Evolutionary conservation across 2,797 vertebrate genomes (phyloP), one percentile per base, ranked within the genome.

Genomic region (Aldrovandia affinis): DNA sequence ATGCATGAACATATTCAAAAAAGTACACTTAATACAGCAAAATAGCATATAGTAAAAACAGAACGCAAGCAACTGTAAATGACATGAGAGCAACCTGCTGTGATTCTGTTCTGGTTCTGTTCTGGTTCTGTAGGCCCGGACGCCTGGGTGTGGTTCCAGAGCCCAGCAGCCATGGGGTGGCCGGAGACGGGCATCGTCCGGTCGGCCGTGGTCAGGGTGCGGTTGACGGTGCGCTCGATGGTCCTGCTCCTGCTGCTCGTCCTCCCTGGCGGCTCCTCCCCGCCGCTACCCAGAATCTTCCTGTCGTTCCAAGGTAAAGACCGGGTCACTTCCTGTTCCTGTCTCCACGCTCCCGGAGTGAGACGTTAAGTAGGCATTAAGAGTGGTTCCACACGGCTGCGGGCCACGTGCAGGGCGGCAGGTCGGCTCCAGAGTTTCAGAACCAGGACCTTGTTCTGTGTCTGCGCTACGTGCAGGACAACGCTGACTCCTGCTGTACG

Each of bases 281-380:
- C 93, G 47, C 94, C 94, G 7, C 89, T 89, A 88, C 94, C 96
- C 3, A 93, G 96, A 90, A 91, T 96, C 89, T 93, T 95, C 89
- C 93, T 96, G 42, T 84, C 94, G 75, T 96, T 95, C 83, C 93
- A 94, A 91, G 96, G 96, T 96, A 94, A 92, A 91, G 83, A 68
- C 20, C 54, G 70, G 36, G 47, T 84, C 14, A 20, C 33, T 55
- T 68, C 61, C 30, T 82, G 55, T 81, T 44, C 50, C 44, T 68
- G 47, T 73, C 39, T 77, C 12, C 33, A 52, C n/a, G 55, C 54
- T 25, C 7, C 57, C 47, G 54, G 9, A 57, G 78, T 30, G 75
- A 83, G 79, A 63, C 8, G 6, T 30, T 77, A 44, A 77, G 50
- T 61, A 78, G 50, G 33, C 10, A 9, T 14, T 28, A 50, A 44